Evolutionary conservation across 2,797 vertebrate genomes (phyloP).

Genomic region (Molossus molossus): DNA sequence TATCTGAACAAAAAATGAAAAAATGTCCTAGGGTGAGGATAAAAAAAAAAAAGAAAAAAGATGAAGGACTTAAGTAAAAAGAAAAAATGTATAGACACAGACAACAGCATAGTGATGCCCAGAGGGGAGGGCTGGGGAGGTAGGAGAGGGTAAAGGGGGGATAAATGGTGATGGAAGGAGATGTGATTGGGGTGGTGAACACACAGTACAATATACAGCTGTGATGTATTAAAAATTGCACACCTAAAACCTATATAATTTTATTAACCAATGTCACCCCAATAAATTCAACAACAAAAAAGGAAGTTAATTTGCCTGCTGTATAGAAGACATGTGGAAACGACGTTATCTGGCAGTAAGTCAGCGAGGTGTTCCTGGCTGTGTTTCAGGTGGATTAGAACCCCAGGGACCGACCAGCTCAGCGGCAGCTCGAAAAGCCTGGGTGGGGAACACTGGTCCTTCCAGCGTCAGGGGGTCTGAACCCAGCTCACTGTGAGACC

Average conservation of each 20-base stretch:
- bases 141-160: too few relatives aligned
- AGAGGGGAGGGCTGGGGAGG: fast-evolving
- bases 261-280: not conserved
- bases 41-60: too few relatives aligned
- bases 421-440: not conserved
- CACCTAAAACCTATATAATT: not conserved
- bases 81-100: not conserved
- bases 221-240: not conserved
- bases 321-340: not conserved
- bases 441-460: not conserved
- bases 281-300: not conserved
- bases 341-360: not conserved
- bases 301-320: not conserved
- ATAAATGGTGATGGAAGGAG: not conserved
- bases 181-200: not conserved
- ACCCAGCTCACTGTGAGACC: not conserved
- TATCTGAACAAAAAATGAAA: too few relatives aligned
- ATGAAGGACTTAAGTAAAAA: not conserved
- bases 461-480: not conserved
- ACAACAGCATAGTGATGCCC: not conserved
- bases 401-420: too few relatives aligned
- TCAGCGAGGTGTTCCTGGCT: not conserved
- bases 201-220: not conserved
- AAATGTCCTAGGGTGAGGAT: too few relatives aligned
- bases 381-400: fast-evolving